A percentile compares a stretch with the other conserved stretches of the same genome.
Conservation (phyloP, 2,113 vertebrate species). For the Hylia prasina region DNA sequence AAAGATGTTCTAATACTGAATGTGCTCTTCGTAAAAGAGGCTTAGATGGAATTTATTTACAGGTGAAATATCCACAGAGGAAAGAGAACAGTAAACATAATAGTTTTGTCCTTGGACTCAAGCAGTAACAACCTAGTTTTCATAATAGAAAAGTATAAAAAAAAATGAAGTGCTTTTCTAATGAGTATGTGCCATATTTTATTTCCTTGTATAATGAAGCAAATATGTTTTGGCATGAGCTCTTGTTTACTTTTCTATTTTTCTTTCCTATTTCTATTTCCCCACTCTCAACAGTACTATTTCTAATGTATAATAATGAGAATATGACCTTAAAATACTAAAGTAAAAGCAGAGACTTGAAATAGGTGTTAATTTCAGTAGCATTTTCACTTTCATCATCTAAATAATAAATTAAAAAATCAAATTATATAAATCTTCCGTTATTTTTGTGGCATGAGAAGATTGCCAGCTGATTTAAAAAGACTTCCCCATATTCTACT, state of each 20-base stretch:
- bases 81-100: not conserved
- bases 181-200: slow-evolving; percentile 1
- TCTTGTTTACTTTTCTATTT: not conserved
- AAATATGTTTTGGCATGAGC: not conserved
- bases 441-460: not conserved
- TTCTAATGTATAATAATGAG: not conserved
- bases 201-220: not conserved
- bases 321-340: slow-evolving; percentile 1
- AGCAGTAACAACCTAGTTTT: not conserved
- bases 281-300: not conserved
- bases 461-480: not conserved
- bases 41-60: not conserved
- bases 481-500: not conserved
- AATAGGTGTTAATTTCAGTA: not conserved
- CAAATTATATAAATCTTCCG: not conserved
- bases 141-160: not conserved
- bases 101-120: not conserved
- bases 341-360: not conserved
- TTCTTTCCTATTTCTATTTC: not conserved
- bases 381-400: not conserved
- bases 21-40: not conserved
- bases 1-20: not conserved
- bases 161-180: not conserved
- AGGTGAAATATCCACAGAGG: not conserved
- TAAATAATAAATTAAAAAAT: not conserved